phyloP scores from a whole-genome alignment of 2,113 vertebrate genomes.

The Gymnarchus niloticus region DNA sequence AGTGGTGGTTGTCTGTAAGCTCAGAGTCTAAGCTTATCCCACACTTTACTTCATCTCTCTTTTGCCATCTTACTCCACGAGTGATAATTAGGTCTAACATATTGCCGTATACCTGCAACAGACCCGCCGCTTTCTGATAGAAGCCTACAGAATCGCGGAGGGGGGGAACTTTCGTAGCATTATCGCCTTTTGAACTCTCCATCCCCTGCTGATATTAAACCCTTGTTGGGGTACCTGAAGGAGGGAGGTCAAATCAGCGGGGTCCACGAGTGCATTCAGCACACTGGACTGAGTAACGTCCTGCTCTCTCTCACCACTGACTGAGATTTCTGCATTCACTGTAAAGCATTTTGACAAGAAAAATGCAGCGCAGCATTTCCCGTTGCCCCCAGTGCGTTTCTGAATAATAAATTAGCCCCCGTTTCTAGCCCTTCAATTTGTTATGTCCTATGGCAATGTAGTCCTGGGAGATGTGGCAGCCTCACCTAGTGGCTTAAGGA shows the following conservation, averaged over 20 bases:
- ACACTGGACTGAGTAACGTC: slow-evolving; percentile 5
- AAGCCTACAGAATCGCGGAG: neutral
- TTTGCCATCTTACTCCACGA: neutral
- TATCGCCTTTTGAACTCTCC: neutral
- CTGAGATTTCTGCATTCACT: slow-evolving; percentile 55
- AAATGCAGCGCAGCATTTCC: slow-evolving; percentile 65
- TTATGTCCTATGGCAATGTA: slow-evolving; percentile 47
- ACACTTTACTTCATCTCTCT: neutral
- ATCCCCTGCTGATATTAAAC: neutral
- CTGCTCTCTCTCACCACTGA: slow-evolving; percentile 49
- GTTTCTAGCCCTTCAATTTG: slow-evolving; percentile 34
- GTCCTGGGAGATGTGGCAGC: slow-evolving; percentile 41
- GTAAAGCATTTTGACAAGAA: slow-evolving; percentile 60
- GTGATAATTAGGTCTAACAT: neutral
- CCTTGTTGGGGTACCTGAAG: neutral
- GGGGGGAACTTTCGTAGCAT: too few species aligned
- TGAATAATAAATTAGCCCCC: slow-evolving; percentile 64
- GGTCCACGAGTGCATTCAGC: slow-evolving; percentile 26
- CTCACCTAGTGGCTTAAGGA: slow-evolving; percentile 35
- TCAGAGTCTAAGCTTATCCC: neutral
- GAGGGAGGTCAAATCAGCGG: neutral
- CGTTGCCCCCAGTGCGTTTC: slow-evolving; percentile 61
- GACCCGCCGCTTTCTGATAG: neutral
- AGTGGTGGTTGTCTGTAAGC: neutral
- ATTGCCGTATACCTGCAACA: neutral